A percentile compares a stretch with the other conserved stretches of the same genome.
These are phyloP conservation scores for Orientallactaga bullata DNA, from an alignment of 2,113 vertebrate genomes.

Conservation along the genomic window DNA sequence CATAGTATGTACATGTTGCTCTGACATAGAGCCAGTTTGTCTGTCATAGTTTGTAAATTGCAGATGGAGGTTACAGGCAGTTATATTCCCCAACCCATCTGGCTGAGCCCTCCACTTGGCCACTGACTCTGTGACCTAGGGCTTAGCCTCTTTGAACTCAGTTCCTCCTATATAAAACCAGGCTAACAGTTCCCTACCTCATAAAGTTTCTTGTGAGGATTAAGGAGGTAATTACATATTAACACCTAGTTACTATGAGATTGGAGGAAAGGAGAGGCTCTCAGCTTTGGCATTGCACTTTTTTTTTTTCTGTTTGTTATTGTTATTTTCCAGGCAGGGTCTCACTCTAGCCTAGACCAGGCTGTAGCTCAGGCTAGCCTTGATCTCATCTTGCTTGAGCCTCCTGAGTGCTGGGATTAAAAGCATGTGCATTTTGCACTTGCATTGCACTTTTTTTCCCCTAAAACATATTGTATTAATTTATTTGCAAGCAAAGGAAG, in stretches of 20 bases:
- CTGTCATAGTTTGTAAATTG: background rate
- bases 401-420: too few relatives aligned
- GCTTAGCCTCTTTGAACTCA: conserved; percentile 28
- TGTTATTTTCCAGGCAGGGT: too few relatives aligned
- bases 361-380: too few relatives aligned
- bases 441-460: too few relatives aligned
- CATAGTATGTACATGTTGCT: background rate
- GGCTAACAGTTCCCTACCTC: background rate
- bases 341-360: too few relatives aligned
- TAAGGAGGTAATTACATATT: background rate
- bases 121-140: background rate
- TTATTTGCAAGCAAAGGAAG: too few relatives aligned
- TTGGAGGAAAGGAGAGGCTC: background rate
- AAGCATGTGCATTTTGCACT: too few relatives aligned
- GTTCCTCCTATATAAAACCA: background rate
- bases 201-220: background rate
- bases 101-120: background rate
- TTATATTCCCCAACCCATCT: background rate
- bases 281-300: background rate
- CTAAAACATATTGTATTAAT: too few relatives aligned
- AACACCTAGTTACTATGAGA: background rate
- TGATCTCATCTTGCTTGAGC: too few relatives aligned
- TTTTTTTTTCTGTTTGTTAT: too few relatives aligned
- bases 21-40: conserved; percentile 18
- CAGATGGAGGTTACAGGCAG: background rate